These are phyloP conservation scores for Euwallacea fornicatus DNA, from an alignment of 1,140 invertebrate genomes.

Conservation along the genomic window DNA sequence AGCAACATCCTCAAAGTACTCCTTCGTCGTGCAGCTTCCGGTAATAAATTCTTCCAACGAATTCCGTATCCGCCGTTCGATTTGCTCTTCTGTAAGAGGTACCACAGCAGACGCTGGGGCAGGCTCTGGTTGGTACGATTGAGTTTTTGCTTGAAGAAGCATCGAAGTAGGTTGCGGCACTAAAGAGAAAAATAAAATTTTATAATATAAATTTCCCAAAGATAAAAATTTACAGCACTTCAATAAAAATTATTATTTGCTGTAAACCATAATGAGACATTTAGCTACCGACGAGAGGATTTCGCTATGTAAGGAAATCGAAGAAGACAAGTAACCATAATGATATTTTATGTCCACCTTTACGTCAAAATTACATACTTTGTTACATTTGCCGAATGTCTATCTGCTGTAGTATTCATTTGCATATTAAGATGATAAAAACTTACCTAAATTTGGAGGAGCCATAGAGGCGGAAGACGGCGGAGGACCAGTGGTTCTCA, in stretches of 20 bases:
- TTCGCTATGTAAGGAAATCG: too few relatives aligned
- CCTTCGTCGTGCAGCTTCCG: conserved; percentile 42
- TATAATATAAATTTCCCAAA: too few relatives aligned
- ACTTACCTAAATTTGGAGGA: neutral
- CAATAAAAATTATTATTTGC: too few relatives aligned
- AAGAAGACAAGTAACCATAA: too few relatives aligned
- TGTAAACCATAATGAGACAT: too few relatives aligned
- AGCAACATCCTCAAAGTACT: conserved; percentile 45
- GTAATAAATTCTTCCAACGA: conserved; percentile 49
- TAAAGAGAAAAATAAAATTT: neutral
- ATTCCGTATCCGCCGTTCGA: conserved; percentile 45
- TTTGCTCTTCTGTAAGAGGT: conserved; percentile 45
- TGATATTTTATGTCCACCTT: too few relatives aligned
- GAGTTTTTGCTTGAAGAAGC: neutral
- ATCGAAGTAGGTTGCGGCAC: neutral
- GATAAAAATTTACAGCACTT: too few relatives aligned
- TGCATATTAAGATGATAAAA: too few relatives aligned
- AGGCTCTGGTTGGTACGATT: conserved; percentile 19
- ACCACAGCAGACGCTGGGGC: conserved; percentile 18
- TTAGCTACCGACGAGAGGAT: too few relatives aligned
- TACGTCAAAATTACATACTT: too few relatives aligned
- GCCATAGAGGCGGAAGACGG: conserved; percentile 16
- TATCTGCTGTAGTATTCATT: too few relatives aligned
- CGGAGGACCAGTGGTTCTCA: conserved; percentile 13
- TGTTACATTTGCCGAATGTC: too few relatives aligned